Evolutionary conservation across 2,888 invertebrate species (phyloP), one percentile per base, ranked within the genome.

Genomic region (Latrodectus hesperus): DNA sequence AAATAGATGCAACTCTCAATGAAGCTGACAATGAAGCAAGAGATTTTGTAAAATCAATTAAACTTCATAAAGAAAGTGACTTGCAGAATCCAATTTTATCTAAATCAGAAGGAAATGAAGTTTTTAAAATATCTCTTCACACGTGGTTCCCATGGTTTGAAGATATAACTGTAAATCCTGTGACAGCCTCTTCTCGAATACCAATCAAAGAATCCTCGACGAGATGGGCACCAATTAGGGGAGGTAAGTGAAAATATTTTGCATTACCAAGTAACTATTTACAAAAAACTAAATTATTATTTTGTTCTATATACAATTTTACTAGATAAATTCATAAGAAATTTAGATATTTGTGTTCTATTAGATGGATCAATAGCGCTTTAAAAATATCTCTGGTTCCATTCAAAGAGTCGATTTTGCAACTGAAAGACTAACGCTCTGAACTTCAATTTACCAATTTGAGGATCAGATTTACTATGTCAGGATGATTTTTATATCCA

Each of bases 121-220:
- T 52, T 52, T 49, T 51, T 53, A 52, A 67, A 26, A 26, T 67
- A 16, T 1, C 52, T 16, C 68, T 77, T 17, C 38, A 68, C n/a
- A 79, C 79, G 4, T 79, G 79, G 79, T 79, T 79, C 12, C 79
- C 79, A 60, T 79, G 79, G 79, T 79, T 79, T 71, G 79, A 71
- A 49, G 17, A 53, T 71, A 79, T 68, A 11, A 60, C 79, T 17
- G n/a, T 26, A n/a, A 9, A 26, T 55, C 55, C 68, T 38, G 12
- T 9, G 22, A 51, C 49, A n/a, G 38, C 4, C 4, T 38, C 70
- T 38, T 14, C 55, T 60, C n/a, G 0, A 16, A n/a, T 0, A 22
- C 11, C 22, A 17, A 71, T 49, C 16, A 60, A 22, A 9, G n/a
- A 38, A 8, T 5, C 22, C 9, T 12, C 65, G 17, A 51, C 65